Conservation (phyloP, 2,888 invertebrate genomes). For the Nemotelus nigrinus region DNA sequence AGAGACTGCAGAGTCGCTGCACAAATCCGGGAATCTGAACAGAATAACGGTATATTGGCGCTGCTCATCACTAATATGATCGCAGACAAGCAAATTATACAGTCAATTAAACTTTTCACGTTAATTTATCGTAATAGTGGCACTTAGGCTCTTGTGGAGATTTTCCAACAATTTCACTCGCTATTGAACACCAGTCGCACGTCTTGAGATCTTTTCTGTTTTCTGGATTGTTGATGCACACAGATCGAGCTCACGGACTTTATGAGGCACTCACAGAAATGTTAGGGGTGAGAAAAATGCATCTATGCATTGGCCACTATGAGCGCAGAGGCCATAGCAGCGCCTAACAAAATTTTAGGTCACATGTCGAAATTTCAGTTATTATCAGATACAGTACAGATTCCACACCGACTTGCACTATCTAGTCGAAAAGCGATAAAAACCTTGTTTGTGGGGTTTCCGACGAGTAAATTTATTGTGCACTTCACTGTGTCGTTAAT, state of each 20-base stretch:
- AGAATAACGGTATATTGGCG: too few relatives aligned
- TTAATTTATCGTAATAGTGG: background rate
- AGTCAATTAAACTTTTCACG: background rate
- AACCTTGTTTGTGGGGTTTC: background rate
- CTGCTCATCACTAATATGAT: too few relatives aligned
- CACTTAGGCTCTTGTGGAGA: background rate
- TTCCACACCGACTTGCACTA: background rate
- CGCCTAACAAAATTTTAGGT: slow-evolving; percentile 57
- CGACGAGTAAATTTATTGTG: slow-evolving; percentile 15
- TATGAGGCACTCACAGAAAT: slow-evolving; percentile 1
- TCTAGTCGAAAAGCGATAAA: background rate
- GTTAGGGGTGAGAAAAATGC: slow-evolving; percentile 43
- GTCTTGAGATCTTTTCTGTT: slow-evolving; percentile 13
- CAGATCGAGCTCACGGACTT: too few relatives aligned
- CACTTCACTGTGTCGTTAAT: slow-evolving; percentile 14
- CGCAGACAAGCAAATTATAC: too few relatives aligned
- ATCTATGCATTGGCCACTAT: slow-evolving; percentile 31
- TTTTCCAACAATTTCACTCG: slow-evolving; percentile 18
- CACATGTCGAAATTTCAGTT: slow-evolving; percentile 61
- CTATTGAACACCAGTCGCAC: slow-evolving; percentile 22
- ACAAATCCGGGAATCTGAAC: background rate
- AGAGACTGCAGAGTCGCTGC: background rate
- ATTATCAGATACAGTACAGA: slow-evolving; percentile 3
- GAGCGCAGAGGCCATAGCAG: slow-evolving; percentile 29
- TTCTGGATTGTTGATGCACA: too few relatives aligned